phyloP scores from a whole-genome alignment of 2,113 vertebrate species.

The Melanerpes aurifrons region DNA sequence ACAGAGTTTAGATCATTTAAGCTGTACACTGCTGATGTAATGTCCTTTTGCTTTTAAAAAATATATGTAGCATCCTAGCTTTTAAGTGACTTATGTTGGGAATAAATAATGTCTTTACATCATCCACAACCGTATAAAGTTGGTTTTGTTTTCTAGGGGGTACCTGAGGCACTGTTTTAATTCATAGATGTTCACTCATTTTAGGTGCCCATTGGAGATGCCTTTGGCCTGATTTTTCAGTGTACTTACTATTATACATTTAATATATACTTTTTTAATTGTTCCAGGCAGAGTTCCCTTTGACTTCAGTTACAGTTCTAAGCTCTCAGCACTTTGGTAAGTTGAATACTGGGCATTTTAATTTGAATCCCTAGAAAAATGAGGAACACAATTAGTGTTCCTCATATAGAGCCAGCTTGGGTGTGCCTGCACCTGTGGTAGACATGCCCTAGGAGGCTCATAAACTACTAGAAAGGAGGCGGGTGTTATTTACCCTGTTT shows the following conservation, averaged over 20 bases:
- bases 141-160: not conserved
- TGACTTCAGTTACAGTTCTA: not conserved
- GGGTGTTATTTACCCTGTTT: conserved; percentile 43
- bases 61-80: not conserved
- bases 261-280: not conserved
- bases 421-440: conserved; percentile 56
- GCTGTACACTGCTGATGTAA: not conserved
- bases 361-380: conserved; percentile 22
- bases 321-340: not conserved
- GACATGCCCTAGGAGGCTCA: conserved; percentile 20
- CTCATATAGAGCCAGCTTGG: not conserved
- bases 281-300: not conserved
- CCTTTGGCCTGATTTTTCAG: conserved; percentile 20
- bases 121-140: not conserved
- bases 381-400: not conserved
- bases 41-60: not conserved
- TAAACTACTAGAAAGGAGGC: conserved; percentile 24
- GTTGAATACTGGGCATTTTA: not conserved
- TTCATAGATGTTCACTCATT: not conserved
- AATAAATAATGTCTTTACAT: not conserved
- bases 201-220: not conserved
- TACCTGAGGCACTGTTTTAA: not conserved
- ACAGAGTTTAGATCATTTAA: not conserved
- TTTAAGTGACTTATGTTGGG: not conserved
- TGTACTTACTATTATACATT: not conserved